Base-by-base conservation (phyloP, 2,797 vertebrate genomes). In the Clarias pachynema region DNA sequence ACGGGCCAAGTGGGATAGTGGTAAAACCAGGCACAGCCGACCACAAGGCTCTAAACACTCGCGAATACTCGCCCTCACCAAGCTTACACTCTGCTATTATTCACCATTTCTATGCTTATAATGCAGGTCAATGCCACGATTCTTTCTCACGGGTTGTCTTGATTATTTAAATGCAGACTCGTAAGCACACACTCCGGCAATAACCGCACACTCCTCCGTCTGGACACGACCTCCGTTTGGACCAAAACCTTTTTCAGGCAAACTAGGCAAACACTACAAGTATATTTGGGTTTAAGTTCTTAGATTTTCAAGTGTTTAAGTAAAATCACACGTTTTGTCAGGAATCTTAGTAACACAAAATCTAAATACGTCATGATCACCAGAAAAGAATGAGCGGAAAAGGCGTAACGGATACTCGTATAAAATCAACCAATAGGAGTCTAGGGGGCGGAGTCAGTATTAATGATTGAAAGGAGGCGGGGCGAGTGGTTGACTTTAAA, bases 31-130 rank as follows among this genome's bases (percentile, higher is more conserved):
- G 31, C 53, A 3, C 49, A 44, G n/a, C 59, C 31, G 18, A 74
- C 79, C 44, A 44, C 72, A 56, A 34, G 26, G 62, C 40, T 80
- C 60, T 40, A 80, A 80, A 80, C 62, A 49, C 16, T 65, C n/a
- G 14, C 14, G 24, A 70, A 20, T 20, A 37, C 68, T 70, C 26
- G 8, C 26, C 22, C 59, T 31, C 44, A 26, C 57, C 26, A 57
- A 74, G 77, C 69, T 53, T 44, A 29, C 73, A 53, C 24, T 49
- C 65, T 79, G 63, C 56, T 68, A 77, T 78, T 86, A n/a, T 77
- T 77, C 57, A 69, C 77, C 20, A 65, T 79, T 79, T 78, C 75
- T 40, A 62, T 49, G 73, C 62, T 16, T 49, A 70, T 77, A 31
- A 22, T 78, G 34, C 26, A 53, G 57, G 53, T 5, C 37, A 80